Conservation (phyloP, 23 tunicate species). For the Trididemnum miniatum region DNA sequence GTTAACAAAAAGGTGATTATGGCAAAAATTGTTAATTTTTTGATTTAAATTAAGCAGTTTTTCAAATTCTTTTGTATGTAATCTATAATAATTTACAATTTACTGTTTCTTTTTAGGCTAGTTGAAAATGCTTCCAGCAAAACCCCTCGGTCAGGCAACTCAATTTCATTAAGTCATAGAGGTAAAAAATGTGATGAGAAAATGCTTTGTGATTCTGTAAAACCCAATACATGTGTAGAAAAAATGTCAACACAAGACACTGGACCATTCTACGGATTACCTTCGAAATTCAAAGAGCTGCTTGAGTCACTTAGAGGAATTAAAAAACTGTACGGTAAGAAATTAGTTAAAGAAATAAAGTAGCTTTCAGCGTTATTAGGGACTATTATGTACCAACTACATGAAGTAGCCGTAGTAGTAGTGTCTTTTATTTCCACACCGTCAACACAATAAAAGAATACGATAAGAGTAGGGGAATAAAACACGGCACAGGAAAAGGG, state of each 20-base stretch:
- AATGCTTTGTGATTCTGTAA: background rate
- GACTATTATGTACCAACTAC: no score
- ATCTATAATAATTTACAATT: background rate
- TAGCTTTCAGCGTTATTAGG: background rate
- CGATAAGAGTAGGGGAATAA: no score
- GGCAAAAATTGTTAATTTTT: background rate
- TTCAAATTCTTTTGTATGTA: background rate
- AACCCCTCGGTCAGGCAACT: background rate
- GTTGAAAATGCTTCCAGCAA: constrained; percentile 40
- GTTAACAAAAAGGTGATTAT: background rate
- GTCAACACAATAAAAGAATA: no score
- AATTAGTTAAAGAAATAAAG: background rate
- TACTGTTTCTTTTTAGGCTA: background rate
- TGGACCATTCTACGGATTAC: constrained; percentile 82
- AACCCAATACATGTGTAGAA: background rate
- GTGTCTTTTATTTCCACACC: no score
- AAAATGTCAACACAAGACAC: constrained; percentile 37
- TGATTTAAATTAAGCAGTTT: background rate
- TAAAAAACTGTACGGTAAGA: constrained; percentile 62
- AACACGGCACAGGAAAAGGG: no score
- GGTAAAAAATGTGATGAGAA: background rate
- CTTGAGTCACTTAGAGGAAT: constrained; percentile 53
- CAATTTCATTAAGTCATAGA: background rate
- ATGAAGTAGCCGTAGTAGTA: no score
- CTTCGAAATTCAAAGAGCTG: constrained; percentile 51